These are phyloP conservation scores for Xylota segnis DNA, from an alignment of 2,888 invertebrate genomes.

Conservation along the genomic window DNA sequence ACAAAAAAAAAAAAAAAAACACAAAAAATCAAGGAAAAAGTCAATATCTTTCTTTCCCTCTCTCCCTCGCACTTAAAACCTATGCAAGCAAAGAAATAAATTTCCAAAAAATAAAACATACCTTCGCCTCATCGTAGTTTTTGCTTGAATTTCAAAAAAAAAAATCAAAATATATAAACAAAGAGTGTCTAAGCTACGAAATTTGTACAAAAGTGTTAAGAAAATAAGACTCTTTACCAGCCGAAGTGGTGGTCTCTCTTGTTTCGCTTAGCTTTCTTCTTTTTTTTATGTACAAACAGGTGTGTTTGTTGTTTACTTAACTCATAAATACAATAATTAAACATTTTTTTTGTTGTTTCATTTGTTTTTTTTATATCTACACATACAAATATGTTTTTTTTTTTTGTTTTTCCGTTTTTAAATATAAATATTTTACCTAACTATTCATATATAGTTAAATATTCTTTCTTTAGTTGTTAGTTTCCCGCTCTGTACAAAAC, in stretches of 20 bases:
- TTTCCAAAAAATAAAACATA: constrained; percentile 10
- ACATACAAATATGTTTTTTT: constrained; percentile 43
- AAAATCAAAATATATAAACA: constrained; percentile 1
- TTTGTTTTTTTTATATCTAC: constrained; percentile 19
- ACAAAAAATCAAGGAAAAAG: no score
- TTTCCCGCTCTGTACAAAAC: constrained; percentile 52
- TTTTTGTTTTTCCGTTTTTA: constrained; percentile 35
- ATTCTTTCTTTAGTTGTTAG: constrained; percentile 34
- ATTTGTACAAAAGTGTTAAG: constrained; percentile 48
- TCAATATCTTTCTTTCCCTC: constrained; percentile 30
- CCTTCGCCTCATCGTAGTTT: background rate
- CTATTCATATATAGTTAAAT: constrained; percentile 53
- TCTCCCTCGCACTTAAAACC: constrained; percentile 15
- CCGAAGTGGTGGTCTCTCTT: background rate
- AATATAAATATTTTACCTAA: constrained; percentile 66
- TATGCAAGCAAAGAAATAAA: constrained; percentile 20
- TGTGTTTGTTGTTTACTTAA: constrained; percentile 19
- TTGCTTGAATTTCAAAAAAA: constrained; percentile 14
- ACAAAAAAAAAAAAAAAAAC: constrained; percentile 50
- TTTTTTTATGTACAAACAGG: constrained; percentile 39
- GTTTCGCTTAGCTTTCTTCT: background rate
- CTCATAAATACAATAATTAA: background rate
- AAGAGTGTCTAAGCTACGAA: constrained; percentile 32
- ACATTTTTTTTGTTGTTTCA: constrained; percentile 4
- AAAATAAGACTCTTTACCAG: constrained; percentile 10